Conservation (phyloP, 2,113 vertebrate species). For the Taxidea taxus region DNA sequence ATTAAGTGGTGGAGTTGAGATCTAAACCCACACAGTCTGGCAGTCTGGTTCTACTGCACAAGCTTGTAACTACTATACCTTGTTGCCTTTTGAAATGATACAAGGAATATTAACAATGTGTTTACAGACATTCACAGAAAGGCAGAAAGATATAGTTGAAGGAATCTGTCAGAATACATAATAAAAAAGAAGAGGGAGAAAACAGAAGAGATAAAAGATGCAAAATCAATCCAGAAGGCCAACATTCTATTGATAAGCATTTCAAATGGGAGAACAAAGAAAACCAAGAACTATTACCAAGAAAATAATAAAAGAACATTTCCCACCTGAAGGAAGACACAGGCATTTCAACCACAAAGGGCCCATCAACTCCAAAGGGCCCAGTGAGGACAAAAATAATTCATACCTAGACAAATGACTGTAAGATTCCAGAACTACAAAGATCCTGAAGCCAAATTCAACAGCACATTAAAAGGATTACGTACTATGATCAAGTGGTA, state of each 20-base stretch:
- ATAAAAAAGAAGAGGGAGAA: background rate
- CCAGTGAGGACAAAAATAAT: background rate
- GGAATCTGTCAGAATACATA: background rate
- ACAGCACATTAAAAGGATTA: background rate
- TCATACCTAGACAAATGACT: background rate
- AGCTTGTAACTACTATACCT: background rate
- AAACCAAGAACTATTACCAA: background rate
- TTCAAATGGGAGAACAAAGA: background rate
- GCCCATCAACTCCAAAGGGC: background rate
- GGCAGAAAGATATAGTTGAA: background rate
- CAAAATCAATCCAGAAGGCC: background rate
- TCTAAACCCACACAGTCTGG: background rate
- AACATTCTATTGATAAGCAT: background rate
- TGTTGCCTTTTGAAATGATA: background rate
- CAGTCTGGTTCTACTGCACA: background rate
- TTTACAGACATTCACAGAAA: background rate
- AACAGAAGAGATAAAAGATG: background rate
- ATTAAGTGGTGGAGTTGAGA: background rate
- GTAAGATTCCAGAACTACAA: background rate
- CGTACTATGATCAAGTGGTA: background rate
- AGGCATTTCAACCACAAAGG: background rate
- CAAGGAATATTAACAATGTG: background rate
- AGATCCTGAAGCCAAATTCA: background rate
- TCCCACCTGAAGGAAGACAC: background rate
- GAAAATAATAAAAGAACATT: background rate